Base-by-base conservation (phyloP, 2,888 invertebrate genomes). In the Caenorhabditis virilis region DNA sequence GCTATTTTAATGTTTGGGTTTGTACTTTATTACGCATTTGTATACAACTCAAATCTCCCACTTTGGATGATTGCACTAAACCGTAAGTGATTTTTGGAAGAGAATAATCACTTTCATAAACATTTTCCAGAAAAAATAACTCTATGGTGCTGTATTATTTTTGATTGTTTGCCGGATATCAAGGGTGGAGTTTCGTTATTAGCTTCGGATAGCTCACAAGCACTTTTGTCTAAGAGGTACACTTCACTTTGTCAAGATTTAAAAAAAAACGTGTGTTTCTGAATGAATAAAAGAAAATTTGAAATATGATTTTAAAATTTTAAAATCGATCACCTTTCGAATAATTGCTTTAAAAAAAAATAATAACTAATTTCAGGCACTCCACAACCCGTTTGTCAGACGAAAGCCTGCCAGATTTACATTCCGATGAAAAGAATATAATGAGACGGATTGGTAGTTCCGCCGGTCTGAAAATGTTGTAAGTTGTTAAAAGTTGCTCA, bases 381-480 rank as follows among this genome's bases (percentile, higher is more conserved):
- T 72, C 69, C 4, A 48, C 55, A 6, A 66, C 73, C 15, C 58
- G 78, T 5, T 59, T 77, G 27, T 76, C 76, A 18, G 76, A 78
- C 18, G 78, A 79, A 55, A 70, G 69, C 53, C 55, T 78, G 7
- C 77, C 78, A n/a, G 81, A 81, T 56, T 64, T 81, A 7, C 81
- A 81, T 41, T 79, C 81, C 16, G 81, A 81, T 56, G 81, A 81
- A 60, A 81, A 81, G 68, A 81, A 81, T 57, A 76, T 75, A 23
- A 64, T 78, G 64, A 74, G 78, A 11, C 52, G 79, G 43, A 77
- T 74, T 47, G 76, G 76, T 22, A 78, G 78, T 45, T 57, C 70
- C 22, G 68, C 71, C 5, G 80, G 79, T n/a, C 63, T 80, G 35
- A 69, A 73, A 39, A 71, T 75, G 72, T 68, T 72, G 74, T 74